Conservation (phyloP, 2,797 vertebrate genomes). For the Glyptemys insculpta region DNA sequence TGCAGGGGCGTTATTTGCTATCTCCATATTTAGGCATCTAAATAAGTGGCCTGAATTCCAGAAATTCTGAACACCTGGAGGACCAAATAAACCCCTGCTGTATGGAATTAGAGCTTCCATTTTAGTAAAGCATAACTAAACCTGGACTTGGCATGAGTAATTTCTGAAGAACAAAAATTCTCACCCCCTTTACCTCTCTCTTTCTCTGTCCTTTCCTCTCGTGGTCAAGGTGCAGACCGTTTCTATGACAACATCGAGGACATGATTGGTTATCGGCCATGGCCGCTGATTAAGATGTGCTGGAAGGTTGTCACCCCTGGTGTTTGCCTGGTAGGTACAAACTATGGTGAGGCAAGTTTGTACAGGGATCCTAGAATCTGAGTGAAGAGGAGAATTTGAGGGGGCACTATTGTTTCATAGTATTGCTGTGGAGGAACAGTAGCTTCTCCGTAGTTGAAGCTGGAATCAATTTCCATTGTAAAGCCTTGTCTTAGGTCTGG, state of each 20-base stretch:
- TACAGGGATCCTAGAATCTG: neutral
- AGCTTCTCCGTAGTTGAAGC: neutral
- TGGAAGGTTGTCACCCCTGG: slow-evolving; percentile 88
- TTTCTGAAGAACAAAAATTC: neutral
- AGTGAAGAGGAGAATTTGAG: neutral
- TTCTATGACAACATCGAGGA: slow-evolving; percentile 89
- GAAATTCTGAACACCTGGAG: neutral
- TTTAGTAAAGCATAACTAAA: neutral
- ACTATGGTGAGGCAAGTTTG: accelerated
- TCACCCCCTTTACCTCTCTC: neutral
- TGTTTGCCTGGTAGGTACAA: slow-evolving; percentile 85
- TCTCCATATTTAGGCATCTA: neutral
- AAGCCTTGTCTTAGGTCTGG: neutral
- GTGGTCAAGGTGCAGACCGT: slow-evolving; percentile 85
- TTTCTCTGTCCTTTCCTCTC: slow-evolving; percentile 25
- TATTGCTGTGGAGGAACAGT: neutral
- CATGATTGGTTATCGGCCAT: slow-evolving; percentile 90
- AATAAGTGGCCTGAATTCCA: neutral
- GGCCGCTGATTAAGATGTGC: slow-evolving; percentile 88
- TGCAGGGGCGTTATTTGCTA: neutral
- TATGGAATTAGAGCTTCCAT: accelerated
- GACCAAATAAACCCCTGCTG: neutral
- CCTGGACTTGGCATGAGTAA: neutral
- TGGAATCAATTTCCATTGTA: neutral
- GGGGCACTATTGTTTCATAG: slow-evolving; percentile 18